Evolutionary conservation across 2,888 invertebrate species (phyloP), one percentile per base, ranked within the genome.

Genomic region (Desoria tigrina): DNA sequence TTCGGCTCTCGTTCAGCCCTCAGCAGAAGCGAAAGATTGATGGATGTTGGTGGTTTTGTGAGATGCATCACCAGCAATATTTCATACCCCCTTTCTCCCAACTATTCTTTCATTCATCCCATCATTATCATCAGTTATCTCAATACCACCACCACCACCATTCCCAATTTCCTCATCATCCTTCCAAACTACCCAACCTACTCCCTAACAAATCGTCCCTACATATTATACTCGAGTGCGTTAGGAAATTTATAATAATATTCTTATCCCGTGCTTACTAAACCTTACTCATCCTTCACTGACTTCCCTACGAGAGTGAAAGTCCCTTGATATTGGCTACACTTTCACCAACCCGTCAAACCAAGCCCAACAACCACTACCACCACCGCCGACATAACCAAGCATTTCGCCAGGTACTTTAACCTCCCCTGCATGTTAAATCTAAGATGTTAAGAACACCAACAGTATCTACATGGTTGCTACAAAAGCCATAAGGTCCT

Each of bases 21-120:
- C n/a, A n/a, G n/a, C n/a, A n/a, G n/a, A n/a, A 45, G 45, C 26
- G 27, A 55, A 71, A 71, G 73, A 73, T 73, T 73, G 73, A 73
- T 73, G 71, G 69, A 65, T 67, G 39, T 37, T 37, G 28, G 18
- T 57, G 28, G 14, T 55, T n/a, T 7, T 32, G 28, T 27, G 16
- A 45, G 45, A 11, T 45, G n/a, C 45, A 45, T 45, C 45, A 45
- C 45, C 18, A 45, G 18, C 45, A 45, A 23, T 45, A n/a, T 45
- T 23, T 45, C 45, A 45, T 21, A n/a, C 16, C 45, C 45, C n/a
- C 6, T 7, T 45, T 23, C 16, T 16, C 45, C 23, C 18, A 23
- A 6, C 45, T 45, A n/a, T 23, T 45, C n/a, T 45, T 45, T 45
- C 32, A 32, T 32, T 32, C 32, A 32, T 32, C 32, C 32, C 32